These are phyloP conservation scores for Acanthosepion pharaonis DNA, from an alignment of 2,888 invertebrate genomes.

Conservation along the genomic window DNA sequence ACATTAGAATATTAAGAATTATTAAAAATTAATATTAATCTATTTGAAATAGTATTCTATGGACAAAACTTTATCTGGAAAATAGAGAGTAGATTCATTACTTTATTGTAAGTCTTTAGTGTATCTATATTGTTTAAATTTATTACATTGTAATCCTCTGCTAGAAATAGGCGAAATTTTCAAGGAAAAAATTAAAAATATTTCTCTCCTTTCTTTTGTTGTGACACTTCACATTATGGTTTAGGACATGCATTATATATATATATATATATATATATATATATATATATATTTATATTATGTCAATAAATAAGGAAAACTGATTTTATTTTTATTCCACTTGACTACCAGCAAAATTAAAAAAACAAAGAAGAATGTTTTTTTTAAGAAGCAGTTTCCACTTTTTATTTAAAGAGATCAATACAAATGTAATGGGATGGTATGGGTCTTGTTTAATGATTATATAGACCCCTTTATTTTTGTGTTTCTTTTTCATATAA, in stretches of 20 bases:
- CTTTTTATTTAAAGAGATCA: not conserved
- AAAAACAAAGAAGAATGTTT: conserved; percentile 33
- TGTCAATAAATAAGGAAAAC: not conserved
- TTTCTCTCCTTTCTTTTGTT: conserved; percentile 13
- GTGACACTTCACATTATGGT: not conserved
- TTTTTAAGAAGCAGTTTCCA: not conserved
- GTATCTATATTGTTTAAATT: not conserved
- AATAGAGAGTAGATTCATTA: not conserved
- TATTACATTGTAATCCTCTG: not conserved
- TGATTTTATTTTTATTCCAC: not conserved
- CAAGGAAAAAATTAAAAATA: not conserved
- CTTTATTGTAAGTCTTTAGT: not conserved
- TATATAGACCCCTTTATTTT: not conserved
- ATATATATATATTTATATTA: no score
- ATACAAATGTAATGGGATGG: not conserved
- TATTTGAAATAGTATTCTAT: not conserved
- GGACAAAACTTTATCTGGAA: not conserved
- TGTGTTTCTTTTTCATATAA: not conserved
- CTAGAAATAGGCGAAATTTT: not conserved
- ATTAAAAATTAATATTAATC: not conserved
- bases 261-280: not conserved
- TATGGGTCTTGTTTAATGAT: conserved; percentile 7
- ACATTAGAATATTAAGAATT: not conserved
- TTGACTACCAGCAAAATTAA: conserved; percentile 6
- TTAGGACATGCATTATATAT: not conserved